Base-by-base conservation (phyloP, 23 tunicate genomes). In the Phallusia fumigata region DNA sequence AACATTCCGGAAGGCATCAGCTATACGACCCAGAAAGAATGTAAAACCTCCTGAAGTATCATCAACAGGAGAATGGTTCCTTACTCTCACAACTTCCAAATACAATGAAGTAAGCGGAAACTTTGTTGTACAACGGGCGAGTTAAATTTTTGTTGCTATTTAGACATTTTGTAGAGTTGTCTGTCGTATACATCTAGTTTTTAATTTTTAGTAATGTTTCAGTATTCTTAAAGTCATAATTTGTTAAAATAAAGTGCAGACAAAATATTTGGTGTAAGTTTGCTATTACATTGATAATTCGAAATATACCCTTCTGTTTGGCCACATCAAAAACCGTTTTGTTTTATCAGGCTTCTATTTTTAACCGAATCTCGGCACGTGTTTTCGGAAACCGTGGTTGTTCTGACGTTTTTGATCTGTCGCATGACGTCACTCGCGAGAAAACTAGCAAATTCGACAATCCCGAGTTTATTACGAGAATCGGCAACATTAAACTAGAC, bases 331-430 rank as follows among this genome's bases (percentile, higher is more conserved):
- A n/a, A n/a, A n/a, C n/a, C n/a, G n/a, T n/a, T n/a, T n/a, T n/a
- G n/a, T n/a, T 40, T 40, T 40, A 3, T 40, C 47, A 87, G 91
- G 45, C 44, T 30, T 81, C 82, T 12, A 33, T 76, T 18, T 64
- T 64, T 69, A 79, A 86, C 51, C 85, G 76, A 51, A 79, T 87
- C 3, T 45, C 86, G 15, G 83, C 76, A 21, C 81, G 76, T 79
- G 69, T 92, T 19, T 84, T 87, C 40, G 97, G 97, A 32, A 86
- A 84, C 21, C 75, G 79, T 5, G 83, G 79, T 18, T 64, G 88
- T 40, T 92, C 97, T 32, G 83, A 84, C 26, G 33, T 36, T 77
- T 0, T 83, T 35, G 15, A 36, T 31, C 26, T 92, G 51, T 87
- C 91, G 44, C 40, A 76, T 64, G 84, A 81, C 77, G 82, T 85